Evolutionary conservation across 2,797 vertebrate species (phyloP), one percentile per base, ranked within the genome.

Genomic region (Triplophysa yarkandensis): DNA sequence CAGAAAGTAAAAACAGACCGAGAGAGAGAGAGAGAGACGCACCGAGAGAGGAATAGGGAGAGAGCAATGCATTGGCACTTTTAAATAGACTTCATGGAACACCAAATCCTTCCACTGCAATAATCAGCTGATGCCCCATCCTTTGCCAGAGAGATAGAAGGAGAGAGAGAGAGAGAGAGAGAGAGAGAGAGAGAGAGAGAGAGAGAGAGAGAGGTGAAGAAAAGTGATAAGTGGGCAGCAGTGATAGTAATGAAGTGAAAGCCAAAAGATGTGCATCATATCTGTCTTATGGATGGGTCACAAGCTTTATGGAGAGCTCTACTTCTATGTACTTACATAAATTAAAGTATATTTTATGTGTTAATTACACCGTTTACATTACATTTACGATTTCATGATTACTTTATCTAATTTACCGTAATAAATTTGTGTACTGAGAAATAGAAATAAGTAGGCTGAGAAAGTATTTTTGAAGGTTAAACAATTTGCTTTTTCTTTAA

Each of bases 61-160:
- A 72, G 36, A 68, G 74, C 19, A 41, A 65, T 66, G 63, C 79
- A 84, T 81, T 74, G 78, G 81, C 80, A 85, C 81, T 87, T 90
- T 91, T 90, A 91, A 92, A 93, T 92, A 92, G 91, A 83, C 84
- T 87, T 86, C 86, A 77, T 88, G 84, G 89, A 91, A 91, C 88
- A 87, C 85, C 86, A 90, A 91, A 92, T 90, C 90, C 88, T 87
- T 90, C 89, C 81, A 84, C 87, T 87, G 86, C 77, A 85, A 81
- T 86, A 84, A 90, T 91, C 89, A 91, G 87, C 89, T 90, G 90
- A 89, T 90, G 85, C 82, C 79, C 87, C 78, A 80, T 83, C 80
- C 86, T 86, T 90, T 89, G 90, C 89, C 86, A 89, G 87, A 82
- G 82, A 25, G n/a, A 6, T 17, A 6, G 16, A 27, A 44, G 11